A percentile compares a stretch with the other conserved stretches of the same genome.
Evolutionary conservation across 2,888 invertebrate species (phyloP).

Genomic region (Amaurobius ferox): DNA sequence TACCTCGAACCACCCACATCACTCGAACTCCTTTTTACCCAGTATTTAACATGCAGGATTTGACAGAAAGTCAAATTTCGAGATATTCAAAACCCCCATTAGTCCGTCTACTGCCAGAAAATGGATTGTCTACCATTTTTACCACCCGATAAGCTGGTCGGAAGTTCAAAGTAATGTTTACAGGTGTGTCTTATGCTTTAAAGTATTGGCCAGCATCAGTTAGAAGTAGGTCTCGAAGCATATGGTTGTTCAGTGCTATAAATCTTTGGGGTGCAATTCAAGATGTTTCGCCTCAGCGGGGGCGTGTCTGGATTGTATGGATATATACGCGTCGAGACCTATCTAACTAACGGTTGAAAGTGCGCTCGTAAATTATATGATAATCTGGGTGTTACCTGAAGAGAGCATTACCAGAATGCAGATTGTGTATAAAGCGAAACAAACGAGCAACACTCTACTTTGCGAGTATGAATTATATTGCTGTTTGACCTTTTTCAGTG

Average conservation of each 20-base stretch:
- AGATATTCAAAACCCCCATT: too few species aligned
- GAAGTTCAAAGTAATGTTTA: slow-evolving; percentile 34
- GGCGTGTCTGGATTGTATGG: slow-evolving; percentile 25
- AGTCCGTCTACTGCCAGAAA: not conserved
- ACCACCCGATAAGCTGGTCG: slow-evolving; percentile 13
- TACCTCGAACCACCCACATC: too few species aligned
- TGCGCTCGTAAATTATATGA: slow-evolving; percentile 44
- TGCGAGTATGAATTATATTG: too few species aligned
- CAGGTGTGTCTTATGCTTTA: slow-evolving; percentile 32
- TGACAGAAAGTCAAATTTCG: too few species aligned
- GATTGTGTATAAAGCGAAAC: too few species aligned
- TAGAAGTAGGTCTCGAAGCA: slow-evolving; percentile 14
- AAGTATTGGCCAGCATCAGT: slow-evolving; percentile 30
- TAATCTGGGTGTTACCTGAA: slow-evolving; percentile 59
- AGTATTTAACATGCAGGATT: too few species aligned
- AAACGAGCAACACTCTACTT: too few species aligned
- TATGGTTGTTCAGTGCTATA: slow-evolving; percentile 29
- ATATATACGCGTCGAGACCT: not conserved
- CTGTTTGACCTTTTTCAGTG: too few species aligned
- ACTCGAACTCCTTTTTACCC: too few species aligned
- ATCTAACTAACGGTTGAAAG: slow-evolving; percentile 40
- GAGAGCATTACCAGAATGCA: not conserved
- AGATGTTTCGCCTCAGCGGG: not conserved
- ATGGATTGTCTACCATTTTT: slow-evolving; percentile 1
- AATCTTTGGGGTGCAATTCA: slow-evolving; percentile 27